phyloP scores from a whole-genome alignment of 2,888 invertebrate species.

The Neocrepidodera transversa region DNA sequence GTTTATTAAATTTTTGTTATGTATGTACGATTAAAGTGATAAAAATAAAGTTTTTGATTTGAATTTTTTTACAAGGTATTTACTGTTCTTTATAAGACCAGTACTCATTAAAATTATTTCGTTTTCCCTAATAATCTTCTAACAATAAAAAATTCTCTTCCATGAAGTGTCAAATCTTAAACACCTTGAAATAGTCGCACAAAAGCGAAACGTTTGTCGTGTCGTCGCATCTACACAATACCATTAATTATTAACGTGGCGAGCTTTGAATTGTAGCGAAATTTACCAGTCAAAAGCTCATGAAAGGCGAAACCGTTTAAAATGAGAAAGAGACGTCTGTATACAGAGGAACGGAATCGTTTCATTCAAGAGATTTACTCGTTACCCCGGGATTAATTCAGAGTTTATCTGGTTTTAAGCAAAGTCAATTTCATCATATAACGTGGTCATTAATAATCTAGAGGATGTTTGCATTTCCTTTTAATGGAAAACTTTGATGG shows the following conservation, averaged over 20 bases:
- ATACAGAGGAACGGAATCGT: constrained; percentile 21
- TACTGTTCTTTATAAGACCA: no score
- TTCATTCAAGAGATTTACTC: constrained; percentile 36
- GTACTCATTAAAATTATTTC: no score
- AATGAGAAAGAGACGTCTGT: neutral
- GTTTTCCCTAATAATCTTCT: neutral
- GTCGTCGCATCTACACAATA: constrained; percentile 25
- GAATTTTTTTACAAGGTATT: no score
- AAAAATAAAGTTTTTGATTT: no score
- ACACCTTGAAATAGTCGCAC: constrained; percentile 27
- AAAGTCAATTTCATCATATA: constrained; percentile 53
- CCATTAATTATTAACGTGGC: constrained; percentile 33
- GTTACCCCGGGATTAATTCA: constrained; percentile 42
- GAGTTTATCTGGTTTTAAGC: constrained; percentile 48
- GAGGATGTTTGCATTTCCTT: constrained; percentile 52
- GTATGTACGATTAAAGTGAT: no score
- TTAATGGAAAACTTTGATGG: constrained; percentile 56
- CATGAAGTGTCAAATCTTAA: constrained; percentile 22
- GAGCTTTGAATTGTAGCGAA: constrained; percentile 27
- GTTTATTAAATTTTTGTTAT: no score
- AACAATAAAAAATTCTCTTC: neutral
- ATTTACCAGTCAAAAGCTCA: constrained; percentile 31
- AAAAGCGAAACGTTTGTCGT: constrained; percentile 31
- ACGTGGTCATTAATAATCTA: constrained; percentile 55
- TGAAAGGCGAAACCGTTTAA: constrained; percentile 10